phyloP scores from a whole-genome alignment of 2,797 vertebrate genomes.

The Argentina silus region DNA sequence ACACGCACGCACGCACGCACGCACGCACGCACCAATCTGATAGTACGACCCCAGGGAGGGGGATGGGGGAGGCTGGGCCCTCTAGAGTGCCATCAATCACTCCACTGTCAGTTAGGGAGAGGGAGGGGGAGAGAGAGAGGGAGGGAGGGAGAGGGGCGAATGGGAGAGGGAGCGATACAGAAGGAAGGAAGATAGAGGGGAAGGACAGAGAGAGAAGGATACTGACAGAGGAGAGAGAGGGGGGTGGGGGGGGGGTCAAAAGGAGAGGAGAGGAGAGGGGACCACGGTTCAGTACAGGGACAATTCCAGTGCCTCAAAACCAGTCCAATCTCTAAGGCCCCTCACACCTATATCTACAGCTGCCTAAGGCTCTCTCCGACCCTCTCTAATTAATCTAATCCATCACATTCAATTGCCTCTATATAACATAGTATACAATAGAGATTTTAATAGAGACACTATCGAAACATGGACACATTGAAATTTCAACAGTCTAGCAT shows the following conservation, averaged over 20 bases:
- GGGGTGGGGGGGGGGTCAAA: slow-evolving; percentile 1
- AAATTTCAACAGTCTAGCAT: no score
- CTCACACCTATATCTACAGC: slow-evolving; percentile 53
- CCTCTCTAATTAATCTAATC: slow-evolving; percentile 73
- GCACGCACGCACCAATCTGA: slow-evolving; percentile 41
- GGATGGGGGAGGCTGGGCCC: slow-evolving; percentile 69
- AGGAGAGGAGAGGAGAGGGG: slow-evolving; percentile 4
- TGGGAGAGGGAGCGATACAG: slow-evolving; percentile 23
- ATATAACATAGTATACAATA: no score
- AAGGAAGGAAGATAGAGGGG: slow-evolving; percentile 43
- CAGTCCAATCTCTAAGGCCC: slow-evolving; percentile 49
- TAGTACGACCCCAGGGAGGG: slow-evolving; percentile 68
- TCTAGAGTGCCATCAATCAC: slow-evolving; percentile 82
- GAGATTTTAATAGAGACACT: no score
- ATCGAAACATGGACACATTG: not conserved
- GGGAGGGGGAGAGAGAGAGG: slow-evolving; percentile 43
- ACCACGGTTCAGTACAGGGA: slow-evolving; percentile 65
- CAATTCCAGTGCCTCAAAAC: no score
- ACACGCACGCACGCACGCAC: slow-evolving; percentile 28
- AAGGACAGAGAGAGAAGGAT: slow-evolving; percentile 13
- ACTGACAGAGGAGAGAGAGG: slow-evolving; percentile 18
- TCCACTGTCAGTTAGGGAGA: slow-evolving; percentile 62
- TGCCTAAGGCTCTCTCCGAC: slow-evolving; percentile 61
- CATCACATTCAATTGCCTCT: slow-evolving; percentile 73
- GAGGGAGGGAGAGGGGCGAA: slow-evolving; percentile 25